Evolutionary conservation across 2,113 vertebrate species (phyloP).

Genomic region (Actenoides hombroni): DNA sequence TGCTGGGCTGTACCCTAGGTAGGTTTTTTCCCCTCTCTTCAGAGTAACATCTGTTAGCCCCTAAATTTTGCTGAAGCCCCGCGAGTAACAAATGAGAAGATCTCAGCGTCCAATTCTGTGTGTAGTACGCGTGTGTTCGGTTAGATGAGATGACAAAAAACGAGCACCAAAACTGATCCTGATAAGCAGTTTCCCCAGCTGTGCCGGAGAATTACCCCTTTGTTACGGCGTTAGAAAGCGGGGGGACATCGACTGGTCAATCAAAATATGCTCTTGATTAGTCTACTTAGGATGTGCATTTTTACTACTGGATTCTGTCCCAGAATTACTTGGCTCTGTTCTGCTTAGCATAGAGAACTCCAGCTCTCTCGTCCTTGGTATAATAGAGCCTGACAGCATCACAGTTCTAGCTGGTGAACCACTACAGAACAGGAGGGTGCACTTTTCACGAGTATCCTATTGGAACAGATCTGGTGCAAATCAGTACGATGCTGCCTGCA

Average conservation of each 20-base stretch:
- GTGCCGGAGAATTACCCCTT: neutral
- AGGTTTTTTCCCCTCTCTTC: neutral
- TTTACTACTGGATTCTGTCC: neutral
- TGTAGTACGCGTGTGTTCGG: neutral
- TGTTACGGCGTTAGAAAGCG: neutral
- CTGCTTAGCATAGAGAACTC: neutral
- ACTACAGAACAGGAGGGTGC: neutral
- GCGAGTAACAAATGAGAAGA: neutral
- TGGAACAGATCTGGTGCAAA: neutral
- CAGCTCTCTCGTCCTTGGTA: neutral
- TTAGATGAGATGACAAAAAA: neutral
- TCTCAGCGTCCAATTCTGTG: neutral
- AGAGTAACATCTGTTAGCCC: neutral
- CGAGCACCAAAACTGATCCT: neutral
- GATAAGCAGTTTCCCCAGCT: constrained; percentile 2
- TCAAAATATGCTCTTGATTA: neutral
- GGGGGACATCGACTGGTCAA: neutral
- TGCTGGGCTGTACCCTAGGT: neutral
- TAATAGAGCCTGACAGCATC: neutral
- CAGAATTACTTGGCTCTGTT: constrained; percentile 5
- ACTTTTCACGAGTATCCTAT: rapidly evolving
- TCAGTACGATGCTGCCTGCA: neutral
- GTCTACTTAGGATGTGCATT: neutral
- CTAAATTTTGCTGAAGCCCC: neutral
- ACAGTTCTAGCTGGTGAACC: neutral